Evolutionary conservation across 2,113 vertebrate species (phyloP), one percentile per base, ranked within the genome.

Genomic region (Bubo scandiacus): DNA sequence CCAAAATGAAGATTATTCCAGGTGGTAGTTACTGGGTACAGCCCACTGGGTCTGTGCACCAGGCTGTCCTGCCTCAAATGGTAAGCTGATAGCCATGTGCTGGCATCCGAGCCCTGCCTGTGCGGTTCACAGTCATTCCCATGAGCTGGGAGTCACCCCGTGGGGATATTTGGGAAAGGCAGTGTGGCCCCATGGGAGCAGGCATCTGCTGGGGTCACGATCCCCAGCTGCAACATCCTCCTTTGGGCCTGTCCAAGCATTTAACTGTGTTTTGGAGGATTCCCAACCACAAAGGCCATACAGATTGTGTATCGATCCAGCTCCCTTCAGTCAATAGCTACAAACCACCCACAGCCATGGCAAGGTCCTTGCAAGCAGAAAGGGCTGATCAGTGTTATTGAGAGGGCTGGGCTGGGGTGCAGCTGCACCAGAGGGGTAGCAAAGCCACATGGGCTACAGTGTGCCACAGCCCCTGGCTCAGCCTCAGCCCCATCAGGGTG

Each of bases 151-250:
- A 80, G 58, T 82, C 78, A 29, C 34, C 66, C 55, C 4, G 0
- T 75, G 54, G 73, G 47, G 38, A 23, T 10, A 29, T 19, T 0
- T 15, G 59, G 87, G 59, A 58, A 38, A 68, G 66, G 43, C 81
- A 80, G 70, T 57, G 43, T 49, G 93, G 68, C 49, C 90, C 51
- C 54, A 21, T 1, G 2, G 61, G 34, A 90, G 49, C 65, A 68
- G 51, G 66, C 94, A 92, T 70, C 94, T 95, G 84, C 75, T 75
- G 57, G 45, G 90, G 92, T 96, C 93, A 65, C 2, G 90, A 77
- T 92, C 88, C 84, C 90, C 91, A 92, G 86, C 91, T 95, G 92
- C 38, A 88, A 11, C 84, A 65, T 51, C 67, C 66, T 88, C 58
- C 87, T 83, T 15, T 54, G 81, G 85, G 68, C 25, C 90, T 85